Evolutionary conservation across 2,797 vertebrate species (phyloP), one percentile per base, ranked within the genome.

Genomic region (Chromobotia macracanthus): DNA sequence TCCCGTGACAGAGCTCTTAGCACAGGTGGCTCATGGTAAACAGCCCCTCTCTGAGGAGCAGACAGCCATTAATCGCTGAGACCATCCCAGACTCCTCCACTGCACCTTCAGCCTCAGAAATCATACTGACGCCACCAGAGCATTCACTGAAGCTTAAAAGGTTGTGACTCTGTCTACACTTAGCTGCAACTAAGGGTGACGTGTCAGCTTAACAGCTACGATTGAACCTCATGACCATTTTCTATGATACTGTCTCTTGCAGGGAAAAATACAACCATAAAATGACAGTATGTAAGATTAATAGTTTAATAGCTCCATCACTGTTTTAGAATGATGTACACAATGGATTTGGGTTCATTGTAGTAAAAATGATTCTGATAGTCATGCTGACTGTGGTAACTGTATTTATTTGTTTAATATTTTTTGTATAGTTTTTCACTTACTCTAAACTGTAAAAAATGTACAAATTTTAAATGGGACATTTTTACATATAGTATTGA

Each of bases 1-100:
- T 93, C 90, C 91, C 61, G 88, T 89, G 92, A 93, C 91, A 91
- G 91, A 91, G 91, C 92, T 93, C 93, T 94, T 92, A 93, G 90
- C 80, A 85, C 60, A 51, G 78, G 87, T 87, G 87, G 86, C 84
- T 87, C 90, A 87, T 87, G 89, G 92, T 93, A 93, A 92, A 93
- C 92, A 93, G 91, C 88, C 88, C 88, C 86, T 90, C 87, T 83
- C 88, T 87, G 80, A 72, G 83, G 92, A 84, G 86, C 80, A 86
- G 87, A 88, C 85, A 89, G 90, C 90, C 92, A 92, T 94, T 93
- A 94, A 94, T 94, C 90, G 90, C 90, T 66, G 68, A 86, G 88
- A 87, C 87, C 67, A 58, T 82, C 68, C 64, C 79, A 80, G 88
- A 86, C 89, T 91, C 90, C 89, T 87, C 84, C 86, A 76, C 80